phyloP scores from a whole-genome alignment of 2,113 vertebrate genomes.

The Clarias batrachus region DNA sequence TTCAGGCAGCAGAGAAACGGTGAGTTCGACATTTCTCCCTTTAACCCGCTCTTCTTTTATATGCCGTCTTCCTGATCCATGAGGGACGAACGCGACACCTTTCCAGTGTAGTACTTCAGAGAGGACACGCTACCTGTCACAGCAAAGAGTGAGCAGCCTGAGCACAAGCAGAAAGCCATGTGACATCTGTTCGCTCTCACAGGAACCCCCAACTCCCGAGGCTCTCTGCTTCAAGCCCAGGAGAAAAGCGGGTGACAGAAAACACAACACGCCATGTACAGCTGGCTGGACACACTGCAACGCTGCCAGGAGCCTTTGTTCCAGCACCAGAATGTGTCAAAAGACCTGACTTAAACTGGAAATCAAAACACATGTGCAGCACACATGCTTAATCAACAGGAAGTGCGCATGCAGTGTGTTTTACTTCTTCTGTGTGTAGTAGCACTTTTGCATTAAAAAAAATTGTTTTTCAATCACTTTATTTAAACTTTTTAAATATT shows the following conservation, averaged over 20 bases:
- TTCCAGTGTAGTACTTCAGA: constrained; percentile 60
- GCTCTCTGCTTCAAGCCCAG: constrained; percentile 65
- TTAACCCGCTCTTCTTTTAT: constrained; percentile 16
- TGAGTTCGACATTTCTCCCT: not conserved
- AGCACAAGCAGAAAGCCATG: constrained; percentile 63
- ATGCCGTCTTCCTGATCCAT: constrained; percentile 53
- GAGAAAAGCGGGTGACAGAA: constrained; percentile 60
- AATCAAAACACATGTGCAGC: not conserved
- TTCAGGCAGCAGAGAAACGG: not conserved
- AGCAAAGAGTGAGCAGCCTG: constrained; percentile 43
- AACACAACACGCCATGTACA: constrained; percentile 56
- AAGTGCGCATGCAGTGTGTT: not conserved
- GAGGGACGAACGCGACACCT: constrained; percentile 51
- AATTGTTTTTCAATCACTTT: not conserved
- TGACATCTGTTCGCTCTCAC: constrained; percentile 73
- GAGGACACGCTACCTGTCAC: constrained; percentile 67
- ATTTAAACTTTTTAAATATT: not conserved
- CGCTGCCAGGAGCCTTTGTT: constrained; percentile 51
- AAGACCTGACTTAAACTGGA: constrained; percentile 62
- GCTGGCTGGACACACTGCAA: constrained; percentile 45
- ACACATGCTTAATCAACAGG: not conserved
- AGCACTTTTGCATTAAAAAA: not conserved
- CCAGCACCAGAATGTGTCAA: constrained; percentile 57
- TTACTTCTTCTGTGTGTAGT: not conserved
- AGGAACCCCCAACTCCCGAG: constrained; percentile 67